Evolutionary conservation across 2,888 invertebrate genomes (phyloP).

Genomic region (Agonopterix arenella): DNA sequence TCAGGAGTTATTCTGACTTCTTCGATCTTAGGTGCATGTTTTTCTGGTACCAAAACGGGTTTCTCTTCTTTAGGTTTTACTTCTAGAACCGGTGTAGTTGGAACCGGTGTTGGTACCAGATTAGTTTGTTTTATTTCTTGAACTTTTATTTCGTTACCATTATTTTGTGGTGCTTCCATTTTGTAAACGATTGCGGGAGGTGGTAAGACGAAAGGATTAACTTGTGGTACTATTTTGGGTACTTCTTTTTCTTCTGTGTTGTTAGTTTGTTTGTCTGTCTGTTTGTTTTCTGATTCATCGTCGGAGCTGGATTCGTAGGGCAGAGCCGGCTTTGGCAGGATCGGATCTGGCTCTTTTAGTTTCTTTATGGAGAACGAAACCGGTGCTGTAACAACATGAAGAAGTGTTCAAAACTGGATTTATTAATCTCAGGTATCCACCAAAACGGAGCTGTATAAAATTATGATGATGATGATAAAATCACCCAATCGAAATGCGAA

Average conservation of each 20-base stretch:
- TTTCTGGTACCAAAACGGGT: conserved; percentile 10
- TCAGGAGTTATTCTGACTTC: conserved; percentile 13
- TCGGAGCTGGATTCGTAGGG: conserved; percentile 87
- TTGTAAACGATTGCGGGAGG: conserved; percentile 37
- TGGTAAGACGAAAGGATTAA: conserved; percentile 21
- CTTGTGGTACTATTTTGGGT: conserved; percentile 21
- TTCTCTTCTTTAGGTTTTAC: conserved; percentile 13
- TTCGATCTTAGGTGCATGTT: conserved; percentile 16
- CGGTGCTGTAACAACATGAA: conserved; percentile 68
- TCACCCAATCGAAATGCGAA: too few species aligned
- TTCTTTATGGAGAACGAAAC: conserved; percentile 93
- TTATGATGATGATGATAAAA: too few species aligned
- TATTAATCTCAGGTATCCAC: too few species aligned
- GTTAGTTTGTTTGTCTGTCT: conserved; percentile 25
- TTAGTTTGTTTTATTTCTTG: conserved; percentile 6
- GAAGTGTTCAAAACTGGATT: too few species aligned
- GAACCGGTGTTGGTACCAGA: conserved; percentile 10
- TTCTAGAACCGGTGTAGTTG: conserved; percentile 13
- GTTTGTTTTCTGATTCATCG: conserved; percentile 64
- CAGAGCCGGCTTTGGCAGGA: conserved; percentile 83
- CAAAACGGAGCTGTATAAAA: too few species aligned
- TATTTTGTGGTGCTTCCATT: conserved; percentile 43
- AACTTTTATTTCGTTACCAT: conserved; percentile 28
- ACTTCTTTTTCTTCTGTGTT: conserved; percentile 17
- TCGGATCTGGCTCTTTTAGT: conserved; percentile 82